A percentile compares a stretch with the other conserved stretches of the same genome.
Conservation (phyloP, 2,888 invertebrate species). For the Heliconius ismenius region DNA sequence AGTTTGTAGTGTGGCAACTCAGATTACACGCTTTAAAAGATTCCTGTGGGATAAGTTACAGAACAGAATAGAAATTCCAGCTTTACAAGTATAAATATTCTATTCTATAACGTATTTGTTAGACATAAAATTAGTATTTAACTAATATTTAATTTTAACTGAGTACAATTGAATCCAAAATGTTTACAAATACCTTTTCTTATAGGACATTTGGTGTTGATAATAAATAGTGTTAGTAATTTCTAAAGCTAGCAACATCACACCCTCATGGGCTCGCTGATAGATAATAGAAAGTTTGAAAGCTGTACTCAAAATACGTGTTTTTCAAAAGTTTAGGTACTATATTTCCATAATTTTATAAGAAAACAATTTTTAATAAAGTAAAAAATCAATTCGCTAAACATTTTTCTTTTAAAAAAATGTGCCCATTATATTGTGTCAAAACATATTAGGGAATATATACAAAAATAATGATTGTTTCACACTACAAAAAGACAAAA, state of each 20-base stretch:
- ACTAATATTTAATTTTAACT: background rate
- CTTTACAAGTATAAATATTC: background rate
- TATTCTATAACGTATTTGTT: background rate
- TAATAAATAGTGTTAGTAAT: background rate
- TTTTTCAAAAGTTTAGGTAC: background rate
- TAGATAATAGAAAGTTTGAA: background rate
- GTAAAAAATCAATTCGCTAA: too few species aligned
- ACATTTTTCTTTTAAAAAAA: too few species aligned
- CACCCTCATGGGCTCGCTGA: background rate
- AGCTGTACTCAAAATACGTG: background rate
- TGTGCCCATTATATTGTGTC: too few species aligned
- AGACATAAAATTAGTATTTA: background rate
- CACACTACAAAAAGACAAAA: too few species aligned
- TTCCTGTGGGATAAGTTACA: conserved; percentile 8
- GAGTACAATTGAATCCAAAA: too few species aligned
- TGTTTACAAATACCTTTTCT: background rate
- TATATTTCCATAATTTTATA: too few species aligned
- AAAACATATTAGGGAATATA: too few species aligned
- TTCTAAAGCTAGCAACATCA: background rate
- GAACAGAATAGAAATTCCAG: conserved; percentile 10
- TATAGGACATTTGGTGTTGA: background rate
- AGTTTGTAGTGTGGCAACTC: conserved; percentile 24
- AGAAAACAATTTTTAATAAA: too few species aligned
- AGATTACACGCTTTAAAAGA: conserved; percentile 19
- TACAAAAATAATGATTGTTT: too few species aligned